Evolutionary conservation across 1,140 invertebrate genomes (phyloP).

Genomic region (Drosophila pachea): DNA sequence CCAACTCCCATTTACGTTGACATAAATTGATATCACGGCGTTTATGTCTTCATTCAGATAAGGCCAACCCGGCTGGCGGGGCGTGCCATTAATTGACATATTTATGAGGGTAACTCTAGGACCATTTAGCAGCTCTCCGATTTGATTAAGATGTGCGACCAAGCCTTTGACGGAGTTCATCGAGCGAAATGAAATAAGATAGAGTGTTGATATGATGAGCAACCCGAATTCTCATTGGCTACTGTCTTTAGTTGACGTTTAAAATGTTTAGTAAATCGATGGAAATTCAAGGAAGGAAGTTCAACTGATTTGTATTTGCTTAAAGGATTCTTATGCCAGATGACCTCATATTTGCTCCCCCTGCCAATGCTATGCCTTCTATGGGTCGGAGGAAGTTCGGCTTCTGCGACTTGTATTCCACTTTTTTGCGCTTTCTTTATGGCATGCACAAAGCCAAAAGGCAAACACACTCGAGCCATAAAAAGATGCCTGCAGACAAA

Average conservation of each 20-base stretch:
- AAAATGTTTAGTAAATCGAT: neutral
- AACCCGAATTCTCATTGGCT: too few relatives aligned
- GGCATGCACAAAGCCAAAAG: conserved; percentile 70
- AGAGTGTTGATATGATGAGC: too few relatives aligned
- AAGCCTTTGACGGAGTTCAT: too few relatives aligned
- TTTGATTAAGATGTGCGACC: conserved; percentile 58
- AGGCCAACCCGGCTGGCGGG: conserved; percentile 30
- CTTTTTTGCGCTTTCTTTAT: conserved; percentile 56
- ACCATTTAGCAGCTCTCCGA: conserved; percentile 45
- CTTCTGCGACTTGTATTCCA: conserved; percentile 51
- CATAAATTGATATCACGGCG: conserved; percentile 76
- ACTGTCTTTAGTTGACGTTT: too few relatives aligned
- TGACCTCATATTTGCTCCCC: conserved; percentile 66
- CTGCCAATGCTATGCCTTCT: neutral
- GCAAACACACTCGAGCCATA: conserved; percentile 76
- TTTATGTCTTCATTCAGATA: conserved; percentile 76
- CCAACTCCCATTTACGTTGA: conserved; percentile 62
- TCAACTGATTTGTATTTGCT: conserved; percentile 51
- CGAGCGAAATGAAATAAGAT: too few relatives aligned
- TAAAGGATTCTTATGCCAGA: conserved; percentile 62
- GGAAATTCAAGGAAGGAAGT: neutral
- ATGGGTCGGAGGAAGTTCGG: conserved; percentile 59
- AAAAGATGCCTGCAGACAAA: conserved; percentile 77
- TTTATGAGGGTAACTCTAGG: conserved; percentile 68
- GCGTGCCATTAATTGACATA: conserved; percentile 73